Conservation (phyloP, 2,113 vertebrate genomes). For the Zosterops japonicus region DNA sequence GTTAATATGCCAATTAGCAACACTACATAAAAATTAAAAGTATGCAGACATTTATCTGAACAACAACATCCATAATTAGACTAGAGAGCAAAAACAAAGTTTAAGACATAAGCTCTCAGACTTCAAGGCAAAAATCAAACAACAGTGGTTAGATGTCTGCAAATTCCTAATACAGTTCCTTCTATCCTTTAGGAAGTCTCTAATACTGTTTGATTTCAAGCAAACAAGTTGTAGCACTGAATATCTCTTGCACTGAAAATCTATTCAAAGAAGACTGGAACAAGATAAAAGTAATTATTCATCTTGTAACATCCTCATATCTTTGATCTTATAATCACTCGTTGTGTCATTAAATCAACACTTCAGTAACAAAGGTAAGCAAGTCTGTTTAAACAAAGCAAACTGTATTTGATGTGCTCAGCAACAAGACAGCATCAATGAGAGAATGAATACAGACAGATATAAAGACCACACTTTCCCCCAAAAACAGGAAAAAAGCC, state of each 20-base stretch:
- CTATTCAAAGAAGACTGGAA: not conserved
- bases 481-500: not conserved
- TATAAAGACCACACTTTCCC: not conserved
- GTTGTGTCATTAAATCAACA: not conserved
- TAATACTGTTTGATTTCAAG: not conserved
- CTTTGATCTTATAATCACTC: conserved; percentile 25
- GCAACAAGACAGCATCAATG: not conserved
- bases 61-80: not conserved
- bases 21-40: not conserved
- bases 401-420: not conserved
- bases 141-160: not conserved
- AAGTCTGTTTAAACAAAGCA: not conserved
- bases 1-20: not conserved
- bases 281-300: not conserved
- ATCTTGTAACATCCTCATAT: not conserved
- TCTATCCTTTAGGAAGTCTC: not conserved
- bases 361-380: not conserved
- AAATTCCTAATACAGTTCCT: not conserved
- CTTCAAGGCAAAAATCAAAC: not conserved
- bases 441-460: not conserved
- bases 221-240: not conserved
- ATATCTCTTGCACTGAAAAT: not conserved
- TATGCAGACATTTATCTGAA: not conserved
- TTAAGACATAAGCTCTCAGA: not conserved
- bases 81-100: not conserved